phyloP scores from a whole-genome alignment of 2,888 invertebrate genomes.

The Pelosia muscerda region DNA sequence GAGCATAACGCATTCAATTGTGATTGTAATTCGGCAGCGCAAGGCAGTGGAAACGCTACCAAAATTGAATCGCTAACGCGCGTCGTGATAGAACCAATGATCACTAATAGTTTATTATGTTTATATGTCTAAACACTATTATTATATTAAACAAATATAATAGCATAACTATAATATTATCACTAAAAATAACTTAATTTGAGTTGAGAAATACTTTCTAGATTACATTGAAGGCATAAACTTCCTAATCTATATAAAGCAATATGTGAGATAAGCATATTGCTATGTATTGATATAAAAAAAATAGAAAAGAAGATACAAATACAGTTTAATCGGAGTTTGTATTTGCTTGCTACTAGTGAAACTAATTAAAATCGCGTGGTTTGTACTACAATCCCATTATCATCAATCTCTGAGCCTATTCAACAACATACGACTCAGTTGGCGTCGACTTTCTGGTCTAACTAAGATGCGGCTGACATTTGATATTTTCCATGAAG shows the following conservation, averaged over 20 bases:
- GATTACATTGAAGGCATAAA: constrained; percentile 4
- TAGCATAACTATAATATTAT: background rate
- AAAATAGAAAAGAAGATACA: background rate
- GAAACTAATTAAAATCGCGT: background rate
- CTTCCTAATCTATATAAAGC: background rate
- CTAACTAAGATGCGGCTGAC: too few relatives aligned
- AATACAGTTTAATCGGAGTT: background rate
- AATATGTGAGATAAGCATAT: background rate
- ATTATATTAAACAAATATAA: background rate
- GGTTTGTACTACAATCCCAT: background rate
- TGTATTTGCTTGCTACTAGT: background rate
- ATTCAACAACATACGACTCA: too few relatives aligned
- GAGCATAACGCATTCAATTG: too few relatives aligned
- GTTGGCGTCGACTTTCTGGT: too few relatives aligned
- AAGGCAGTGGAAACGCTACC: too few relatives aligned
- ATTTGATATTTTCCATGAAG: too few relatives aligned
- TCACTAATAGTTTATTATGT: background rate
- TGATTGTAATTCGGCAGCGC: too few relatives aligned
- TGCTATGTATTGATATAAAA: background rate
- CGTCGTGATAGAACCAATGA: background rate
- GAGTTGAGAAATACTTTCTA: background rate
- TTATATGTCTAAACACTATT: background rate
- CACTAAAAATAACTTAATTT: background rate
- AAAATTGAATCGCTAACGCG: too few relatives aligned
- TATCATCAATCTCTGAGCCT: too few relatives aligned